Conservation (phyloP, 1,140 invertebrate species). For the Marisa cornuarietis region DNA sequence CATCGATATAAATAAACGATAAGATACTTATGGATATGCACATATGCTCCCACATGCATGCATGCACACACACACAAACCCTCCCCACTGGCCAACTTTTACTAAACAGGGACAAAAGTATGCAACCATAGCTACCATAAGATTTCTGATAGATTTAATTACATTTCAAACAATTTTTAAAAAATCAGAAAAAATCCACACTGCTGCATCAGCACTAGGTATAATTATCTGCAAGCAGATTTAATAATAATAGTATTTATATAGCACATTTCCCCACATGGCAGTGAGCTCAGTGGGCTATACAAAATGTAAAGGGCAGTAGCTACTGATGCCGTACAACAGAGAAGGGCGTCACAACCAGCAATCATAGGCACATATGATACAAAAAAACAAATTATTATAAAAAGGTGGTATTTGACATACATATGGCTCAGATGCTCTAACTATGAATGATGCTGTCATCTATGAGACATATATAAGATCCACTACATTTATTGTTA, state of each 20-base stretch:
- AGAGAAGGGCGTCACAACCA: too few relatives aligned
- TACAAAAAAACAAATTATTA: neutral
- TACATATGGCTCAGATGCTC: neutral
- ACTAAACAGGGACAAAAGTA: neutral
- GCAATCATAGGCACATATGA: too few relatives aligned
- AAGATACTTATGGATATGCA: neutral
- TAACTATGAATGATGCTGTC: neutral
- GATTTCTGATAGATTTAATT: neutral
- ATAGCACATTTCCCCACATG: too few relatives aligned
- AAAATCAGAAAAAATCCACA: neutral
- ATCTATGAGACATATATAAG: neutral
- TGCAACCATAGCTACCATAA: neutral
- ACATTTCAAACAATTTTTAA: neutral
- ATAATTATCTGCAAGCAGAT: neutral
- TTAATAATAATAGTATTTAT: neutral
- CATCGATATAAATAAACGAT: neutral
- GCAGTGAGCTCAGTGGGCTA: too few relatives aligned
- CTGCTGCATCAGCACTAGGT: neutral
- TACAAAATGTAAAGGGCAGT: too few relatives aligned
- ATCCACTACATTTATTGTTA: neutral
- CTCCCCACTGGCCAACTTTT: neutral
- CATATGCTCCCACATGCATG: conserved; percentile 2
- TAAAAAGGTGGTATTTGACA: neutral
- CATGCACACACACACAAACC: neutral
- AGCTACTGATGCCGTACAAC: too few relatives aligned